These are phyloP conservation scores for Lateolabrax maculatus DNA, from an alignment of 2,797 vertebrate species.

Conservation along the genomic window DNA sequence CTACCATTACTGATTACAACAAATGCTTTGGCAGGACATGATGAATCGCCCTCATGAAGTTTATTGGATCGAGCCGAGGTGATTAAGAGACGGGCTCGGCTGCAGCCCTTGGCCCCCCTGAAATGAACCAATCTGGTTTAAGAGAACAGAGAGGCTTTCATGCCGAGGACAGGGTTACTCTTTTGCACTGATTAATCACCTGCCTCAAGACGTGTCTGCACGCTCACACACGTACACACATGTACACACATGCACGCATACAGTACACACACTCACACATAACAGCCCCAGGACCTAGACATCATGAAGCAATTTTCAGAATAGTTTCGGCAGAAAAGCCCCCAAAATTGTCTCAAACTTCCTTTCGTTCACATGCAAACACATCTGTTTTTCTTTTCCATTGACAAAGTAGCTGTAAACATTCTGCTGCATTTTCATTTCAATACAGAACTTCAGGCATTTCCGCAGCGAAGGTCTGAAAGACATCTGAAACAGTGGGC, in stretches of 20 bases:
- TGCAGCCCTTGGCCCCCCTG: slow-evolving; percentile 22
- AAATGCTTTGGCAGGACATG: slow-evolving; percentile 33
- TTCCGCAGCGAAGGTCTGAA: slow-evolving; percentile 31
- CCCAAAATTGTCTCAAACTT: slow-evolving; percentile 45
- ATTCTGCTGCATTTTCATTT: slow-evolving; percentile 49
- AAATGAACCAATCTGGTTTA: slow-evolving; percentile 43
- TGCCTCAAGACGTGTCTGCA: slow-evolving; percentile 44
- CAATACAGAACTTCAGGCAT: slow-evolving; percentile 14
- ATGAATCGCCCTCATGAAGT: slow-evolving; percentile 54
- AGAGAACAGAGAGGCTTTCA: slow-evolving; percentile 68
- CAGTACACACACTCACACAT: slow-evolving; percentile 10
- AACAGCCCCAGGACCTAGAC: slow-evolving; percentile 38
- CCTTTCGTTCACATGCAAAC: slow-evolving; percentile 59
- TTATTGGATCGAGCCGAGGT: slow-evolving; percentile 52
- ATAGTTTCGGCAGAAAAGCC: slow-evolving; percentile 55
- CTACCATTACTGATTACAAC: slow-evolving; percentile 41
- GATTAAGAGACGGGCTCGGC: slow-evolving; percentile 48
- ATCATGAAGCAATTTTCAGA: slow-evolving; percentile 77
- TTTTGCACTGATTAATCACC: slow-evolving; percentile 73
- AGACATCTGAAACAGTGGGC: slow-evolving; percentile 27
- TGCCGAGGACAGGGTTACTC: slow-evolving; percentile 50
- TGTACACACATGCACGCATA: neutral
- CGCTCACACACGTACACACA: slow-evolving; percentile 14
- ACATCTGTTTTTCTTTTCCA: slow-evolving; percentile 66
- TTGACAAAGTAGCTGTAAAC: slow-evolving; percentile 59